These are phyloP conservation scores for Ia io DNA, from an alignment of 2,113 vertebrate species.

Conservation along the genomic window DNA sequence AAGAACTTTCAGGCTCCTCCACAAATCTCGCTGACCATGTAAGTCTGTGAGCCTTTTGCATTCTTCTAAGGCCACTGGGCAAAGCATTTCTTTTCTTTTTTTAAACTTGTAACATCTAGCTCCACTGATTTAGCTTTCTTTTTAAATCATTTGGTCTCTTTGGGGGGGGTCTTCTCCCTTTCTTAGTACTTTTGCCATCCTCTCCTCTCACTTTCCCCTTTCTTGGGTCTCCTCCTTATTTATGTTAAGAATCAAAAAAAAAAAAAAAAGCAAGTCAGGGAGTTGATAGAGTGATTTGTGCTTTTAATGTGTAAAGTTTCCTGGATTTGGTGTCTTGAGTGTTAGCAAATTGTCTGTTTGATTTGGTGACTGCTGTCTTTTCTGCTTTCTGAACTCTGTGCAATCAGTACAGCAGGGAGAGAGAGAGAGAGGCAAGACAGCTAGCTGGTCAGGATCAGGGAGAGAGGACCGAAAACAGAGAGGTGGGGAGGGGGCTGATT, in stretches of 20 bases:
- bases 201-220: not conserved
- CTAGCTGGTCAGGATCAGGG: slow-evolving; percentile 48
- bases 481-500: slow-evolving; percentile 63
- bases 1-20: slow-evolving; percentile 99
- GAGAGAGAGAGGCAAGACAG: slow-evolving; percentile 66
- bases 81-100: not conserved
- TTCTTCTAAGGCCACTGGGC: slow-evolving; percentile 16
- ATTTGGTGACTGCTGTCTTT: slow-evolving; percentile 59
- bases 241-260: not conserved
- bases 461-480: not conserved
- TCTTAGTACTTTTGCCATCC: not conserved
- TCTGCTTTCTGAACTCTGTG: slow-evolving; percentile 67
- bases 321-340: slow-evolving; percentile 62
- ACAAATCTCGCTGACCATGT: slow-evolving; percentile 99
- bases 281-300: slow-evolving; percentile 57
- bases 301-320: slow-evolving; percentile 72
- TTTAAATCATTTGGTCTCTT: not conserved
- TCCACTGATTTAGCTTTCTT: slow-evolving; percentile 13
- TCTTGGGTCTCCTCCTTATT: not conserved
- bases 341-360: slow-evolving; percentile 67
- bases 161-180: not conserved
- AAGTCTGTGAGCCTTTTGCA: slow-evolving; percentile 82
- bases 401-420: slow-evolving; percentile 61
- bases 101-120: not conserved
- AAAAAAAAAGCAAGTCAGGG: not conserved